phyloP scores from a whole-genome alignment of 2,888 invertebrate species.

The Drosophila conformis region DNA sequence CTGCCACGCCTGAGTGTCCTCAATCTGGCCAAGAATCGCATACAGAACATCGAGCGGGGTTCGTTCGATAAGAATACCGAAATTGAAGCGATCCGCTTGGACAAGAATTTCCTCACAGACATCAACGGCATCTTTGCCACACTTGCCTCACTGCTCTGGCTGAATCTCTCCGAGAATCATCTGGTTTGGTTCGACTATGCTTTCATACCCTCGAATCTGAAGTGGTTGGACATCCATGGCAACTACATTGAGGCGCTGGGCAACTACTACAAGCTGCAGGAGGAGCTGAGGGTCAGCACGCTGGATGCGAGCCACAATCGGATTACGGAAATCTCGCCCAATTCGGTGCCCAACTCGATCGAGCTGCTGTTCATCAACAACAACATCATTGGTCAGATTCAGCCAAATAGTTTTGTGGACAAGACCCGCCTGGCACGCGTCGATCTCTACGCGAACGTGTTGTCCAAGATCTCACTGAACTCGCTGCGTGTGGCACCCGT shows the following conservation, averaged over 20 bases:
- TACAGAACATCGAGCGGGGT: conserved; percentile 93
- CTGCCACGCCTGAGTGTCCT: conserved; percentile 93
- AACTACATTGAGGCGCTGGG: conserved; percentile 95
- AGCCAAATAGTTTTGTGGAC: conserved; percentile 94
- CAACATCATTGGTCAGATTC: conserved; percentile 92
- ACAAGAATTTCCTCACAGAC: conserved; percentile 94
- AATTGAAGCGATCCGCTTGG: conserved; percentile 94
- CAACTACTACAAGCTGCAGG: conserved; percentile 94
- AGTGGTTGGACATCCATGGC: conserved; percentile 95
- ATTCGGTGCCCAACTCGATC: conserved; percentile 94
- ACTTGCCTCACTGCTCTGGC: conserved; percentile 92
- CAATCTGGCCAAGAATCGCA: conserved; percentile 95
- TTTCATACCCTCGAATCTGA: conserved; percentile 94
- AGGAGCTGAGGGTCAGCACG: conserved; percentile 92
- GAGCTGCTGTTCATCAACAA: conserved; percentile 95
- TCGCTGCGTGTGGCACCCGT: conserved; percentile 92
- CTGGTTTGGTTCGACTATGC: conserved; percentile 97
- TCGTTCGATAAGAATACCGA: conserved; percentile 93
- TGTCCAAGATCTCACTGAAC: conserved; percentile 92
- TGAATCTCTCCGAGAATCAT: conserved; percentile 96
- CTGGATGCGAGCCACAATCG: conserved; percentile 96
- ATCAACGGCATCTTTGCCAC: conserved; percentile 96
- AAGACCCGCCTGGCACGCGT: conserved; percentile 94
- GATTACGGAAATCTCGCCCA: conserved; percentile 92
- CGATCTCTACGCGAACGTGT: conserved; percentile 95